Evolutionary conservation across 2,113 vertebrate species (phyloP).

Genomic region (Aix galericulata): DNA sequence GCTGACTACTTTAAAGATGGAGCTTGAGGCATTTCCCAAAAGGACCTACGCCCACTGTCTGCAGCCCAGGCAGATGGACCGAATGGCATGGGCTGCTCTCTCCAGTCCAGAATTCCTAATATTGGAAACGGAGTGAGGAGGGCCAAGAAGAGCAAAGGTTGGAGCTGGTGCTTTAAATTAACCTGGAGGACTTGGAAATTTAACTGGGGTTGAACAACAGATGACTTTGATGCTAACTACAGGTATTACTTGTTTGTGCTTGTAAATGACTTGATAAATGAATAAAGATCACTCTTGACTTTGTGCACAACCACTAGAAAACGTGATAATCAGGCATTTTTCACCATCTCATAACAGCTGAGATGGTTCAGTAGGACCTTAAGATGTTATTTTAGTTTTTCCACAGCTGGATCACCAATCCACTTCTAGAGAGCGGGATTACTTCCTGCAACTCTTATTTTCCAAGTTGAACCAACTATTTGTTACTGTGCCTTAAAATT

Average conservation of each 20-base stretch:
- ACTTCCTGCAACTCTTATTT: neutral
- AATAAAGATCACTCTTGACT: neutral
- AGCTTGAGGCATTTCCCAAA: neutral
- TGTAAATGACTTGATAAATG: neutral
- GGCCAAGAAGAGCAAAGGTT: neutral
- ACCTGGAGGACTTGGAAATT: neutral
- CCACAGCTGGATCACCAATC: neutral
- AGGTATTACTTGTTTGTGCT: neutral
- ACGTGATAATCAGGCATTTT: neutral
- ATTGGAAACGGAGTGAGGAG: neutral
- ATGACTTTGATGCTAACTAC: neutral
- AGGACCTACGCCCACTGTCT: neutral
- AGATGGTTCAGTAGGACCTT: neutral
- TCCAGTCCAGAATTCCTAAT: neutral
- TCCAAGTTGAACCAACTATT: neutral
- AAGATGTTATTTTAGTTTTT: neutral
- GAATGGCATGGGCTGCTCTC: neutral
- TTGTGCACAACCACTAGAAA: neutral
- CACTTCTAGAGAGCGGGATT: neutral
- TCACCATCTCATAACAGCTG: neutral
- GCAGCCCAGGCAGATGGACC: neutral
- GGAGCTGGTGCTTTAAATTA: neutral
- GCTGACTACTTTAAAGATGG: neutral
- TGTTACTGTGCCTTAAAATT: constrained; percentile 15
- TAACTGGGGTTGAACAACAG: neutral